Evolutionary conservation across 2,888 invertebrate species (phyloP), one percentile per base, ranked within the genome.

Genomic region (Dolichopus griseipennis): DNA sequence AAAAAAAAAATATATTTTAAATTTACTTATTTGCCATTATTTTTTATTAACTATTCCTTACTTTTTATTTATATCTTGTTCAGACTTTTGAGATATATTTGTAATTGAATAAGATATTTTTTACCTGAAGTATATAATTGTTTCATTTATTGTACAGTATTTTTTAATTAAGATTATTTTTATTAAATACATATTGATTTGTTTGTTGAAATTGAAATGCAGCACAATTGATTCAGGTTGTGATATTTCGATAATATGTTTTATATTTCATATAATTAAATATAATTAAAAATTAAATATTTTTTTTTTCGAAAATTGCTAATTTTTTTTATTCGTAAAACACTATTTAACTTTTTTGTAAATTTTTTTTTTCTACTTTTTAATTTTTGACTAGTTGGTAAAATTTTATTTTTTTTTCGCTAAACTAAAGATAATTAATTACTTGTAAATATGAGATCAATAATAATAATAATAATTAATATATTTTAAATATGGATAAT

Each of bases 401-500:
- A 20, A n/a, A 20, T 61, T 61, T 61, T 61, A 20, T 61, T 61
- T 20, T 20, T 61, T 61, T 61, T 61, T 61, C 21, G 61, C 61
- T 61, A 61, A 63, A 63, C 63, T 63, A 63, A 63, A 63, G 15
- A 27, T 63, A 63, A 63, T 52, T 18, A 18, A 18, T 63, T 61
- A 27, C 5, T 61, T 61, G 8, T 61, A 63, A 63, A 63, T 63
- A 63, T 63, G 63, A 63, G 63, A 63, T 63, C 63, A 63, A 27
- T 63, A 27, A 63, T 63, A 52, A 41, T 41, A 41, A 41, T 41
- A 41, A 41, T 41, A 41, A 41, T 52, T 18, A 18, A 52, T 52
- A 27, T 27, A 27, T 63, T 61, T 63, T 63, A 27, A 63, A 63
- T 63, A 15, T 62, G 27, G 21, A 22, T 22, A 62, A 62, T 62